Conservation (phyloP, 2,113 vertebrate species). For the Eulemur macaco region DNA sequence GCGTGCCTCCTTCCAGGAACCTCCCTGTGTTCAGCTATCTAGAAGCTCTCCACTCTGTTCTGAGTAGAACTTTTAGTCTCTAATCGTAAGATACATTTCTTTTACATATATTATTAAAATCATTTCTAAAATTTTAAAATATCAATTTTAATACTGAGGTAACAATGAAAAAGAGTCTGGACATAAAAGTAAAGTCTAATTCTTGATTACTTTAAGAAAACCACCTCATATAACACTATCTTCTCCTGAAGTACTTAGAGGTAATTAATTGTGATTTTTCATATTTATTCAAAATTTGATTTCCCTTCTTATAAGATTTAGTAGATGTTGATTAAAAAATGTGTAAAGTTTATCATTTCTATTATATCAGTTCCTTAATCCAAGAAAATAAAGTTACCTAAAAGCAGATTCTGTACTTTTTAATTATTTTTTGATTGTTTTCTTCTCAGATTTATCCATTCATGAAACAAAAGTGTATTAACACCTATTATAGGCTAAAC, state of each 20-base stretch:
- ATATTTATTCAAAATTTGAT: background rate
- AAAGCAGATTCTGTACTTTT: background rate
- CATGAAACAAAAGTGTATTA: background rate
- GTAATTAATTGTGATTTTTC: background rate
- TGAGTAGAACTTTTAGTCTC: background rate
- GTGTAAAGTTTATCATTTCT: background rate
- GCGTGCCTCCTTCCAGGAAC: too few species aligned
- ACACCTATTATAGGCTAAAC: background rate
- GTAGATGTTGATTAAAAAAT: background rate
- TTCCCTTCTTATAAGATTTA: background rate
- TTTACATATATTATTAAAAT: background rate
- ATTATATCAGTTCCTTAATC: background rate
- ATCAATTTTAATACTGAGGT: background rate
- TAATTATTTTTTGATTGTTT: background rate
- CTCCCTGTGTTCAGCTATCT: too few species aligned
- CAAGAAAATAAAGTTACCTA: background rate
- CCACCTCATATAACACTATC: background rate
- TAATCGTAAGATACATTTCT: background rate
- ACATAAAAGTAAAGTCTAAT: background rate
- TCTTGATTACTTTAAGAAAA: conserved; percentile 12
- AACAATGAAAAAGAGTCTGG: background rate
- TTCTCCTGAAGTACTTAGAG: background rate
- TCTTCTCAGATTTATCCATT: background rate
- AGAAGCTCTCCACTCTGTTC: background rate
- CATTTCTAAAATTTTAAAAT: conserved; percentile 2